Base-by-base conservation (phyloP, 2,113 vertebrate species). In the Alosa alosa region DNA sequence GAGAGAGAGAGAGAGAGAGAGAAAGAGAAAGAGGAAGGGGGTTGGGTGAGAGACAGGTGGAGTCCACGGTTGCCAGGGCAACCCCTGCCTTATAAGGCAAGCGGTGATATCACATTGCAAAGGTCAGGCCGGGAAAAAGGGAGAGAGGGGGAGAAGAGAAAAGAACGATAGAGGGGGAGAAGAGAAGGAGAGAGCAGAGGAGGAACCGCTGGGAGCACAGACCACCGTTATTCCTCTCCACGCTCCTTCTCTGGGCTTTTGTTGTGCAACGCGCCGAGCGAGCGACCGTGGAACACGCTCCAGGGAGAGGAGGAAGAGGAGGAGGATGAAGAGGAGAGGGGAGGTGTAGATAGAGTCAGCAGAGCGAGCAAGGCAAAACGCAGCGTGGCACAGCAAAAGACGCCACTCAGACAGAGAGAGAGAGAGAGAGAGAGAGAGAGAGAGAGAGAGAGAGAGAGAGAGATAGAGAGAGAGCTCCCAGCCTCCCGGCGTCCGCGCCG, bases 41-140 rank as follows among this genome's bases (percentile, higher is more conserved):
- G 45, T 78, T 88, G 89, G 85, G 91, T 93, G 90, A 90, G 91
- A 94, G 94, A 95, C 96, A 97, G 96, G 96, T 97, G 96, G 97
- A 97, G 97, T 97, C 96, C 92, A 85, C 60, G 91, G 97, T 97
- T 97, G 94, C 96, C 95, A 89, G 92, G 92, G 96, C 90, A 96
- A 97, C 97, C 87, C 88, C 92, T 91, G 90, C 95, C 95, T 92
- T 95, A 95, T 95, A 94, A 91, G 95, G 94, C 92, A 93, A 88
- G 93, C 84, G 81, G 88, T 92, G 91, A 91, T 94, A 95, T 96
- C 93, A 86, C 92, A 89, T 95, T 95, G 94, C 95, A 96, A 95
- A 96, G 95, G 95, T 96, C 95, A 94, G 94, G 86, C 87, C 92
- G 87, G 60, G 82, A 82, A 7, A 81, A 72, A 49, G 49, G 81